phyloP scores from a whole-genome alignment of 2,113 vertebrate species.

The Plecotus auritus region DNA sequence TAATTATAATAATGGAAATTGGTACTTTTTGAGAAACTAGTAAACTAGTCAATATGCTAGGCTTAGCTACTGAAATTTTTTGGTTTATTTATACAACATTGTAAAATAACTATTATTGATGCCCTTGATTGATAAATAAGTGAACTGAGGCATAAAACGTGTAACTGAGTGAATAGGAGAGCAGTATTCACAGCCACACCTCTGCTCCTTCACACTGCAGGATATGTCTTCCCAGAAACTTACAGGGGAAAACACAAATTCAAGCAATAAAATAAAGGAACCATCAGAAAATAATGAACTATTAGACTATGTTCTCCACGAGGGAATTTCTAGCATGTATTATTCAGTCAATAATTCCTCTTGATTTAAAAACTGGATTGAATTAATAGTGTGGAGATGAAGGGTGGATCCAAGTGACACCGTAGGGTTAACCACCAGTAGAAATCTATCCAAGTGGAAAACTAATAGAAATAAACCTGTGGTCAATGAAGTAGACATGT shows the following conservation, averaged over 20 bases:
- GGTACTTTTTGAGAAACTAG: neutral
- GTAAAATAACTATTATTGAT: neutral
- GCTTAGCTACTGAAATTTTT: neutral
- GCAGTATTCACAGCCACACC: neutral
- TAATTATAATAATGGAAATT: neutral
- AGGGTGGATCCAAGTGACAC: neutral
- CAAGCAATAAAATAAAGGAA: neutral
- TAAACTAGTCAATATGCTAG: neutral
- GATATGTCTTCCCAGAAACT: neutral
- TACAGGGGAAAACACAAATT: neutral
- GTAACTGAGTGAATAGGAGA: neutral
- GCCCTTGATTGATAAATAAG: neutral
- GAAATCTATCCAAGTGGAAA: neutral
- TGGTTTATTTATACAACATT: neutral
- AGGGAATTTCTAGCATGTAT: neutral
- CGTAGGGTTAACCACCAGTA: neutral
- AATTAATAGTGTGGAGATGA: neutral
- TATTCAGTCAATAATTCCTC: neutral
- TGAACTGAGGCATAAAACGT: neutral
- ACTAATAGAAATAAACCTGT: neutral
- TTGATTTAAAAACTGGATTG: constrained; percentile 12
- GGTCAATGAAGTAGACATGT: neutral
- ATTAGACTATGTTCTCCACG: neutral
- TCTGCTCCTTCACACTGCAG: neutral
- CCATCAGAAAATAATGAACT: neutral